These are phyloP conservation scores for Autographa gamma DNA, from an alignment of 2,888 invertebrate species.

Conservation along the genomic window DNA sequence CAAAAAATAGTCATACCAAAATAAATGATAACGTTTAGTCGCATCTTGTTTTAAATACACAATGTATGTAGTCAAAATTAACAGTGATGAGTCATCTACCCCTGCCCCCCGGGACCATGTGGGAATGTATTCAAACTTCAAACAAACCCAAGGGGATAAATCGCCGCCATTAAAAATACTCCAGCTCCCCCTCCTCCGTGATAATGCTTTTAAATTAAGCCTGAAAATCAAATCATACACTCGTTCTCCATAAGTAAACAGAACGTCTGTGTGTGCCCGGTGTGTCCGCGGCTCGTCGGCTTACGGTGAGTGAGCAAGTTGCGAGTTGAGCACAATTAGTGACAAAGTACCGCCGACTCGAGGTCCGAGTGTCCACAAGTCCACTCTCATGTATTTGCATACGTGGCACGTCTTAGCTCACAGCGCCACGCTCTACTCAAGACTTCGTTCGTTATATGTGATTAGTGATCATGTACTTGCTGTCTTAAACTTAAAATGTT, in stretches of 20 bases:
- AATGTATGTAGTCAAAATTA: constrained; percentile 2
- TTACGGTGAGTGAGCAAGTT: constrained; percentile 59
- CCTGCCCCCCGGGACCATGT: constrained; percentile 4
- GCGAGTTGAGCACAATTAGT: constrained; percentile 63
- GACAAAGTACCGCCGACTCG: constrained; percentile 45
- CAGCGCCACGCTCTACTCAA: constrained; percentile 13
- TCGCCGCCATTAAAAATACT: constrained; percentile 9
- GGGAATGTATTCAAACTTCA: constrained; percentile 8
- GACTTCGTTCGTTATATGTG: not conserved
- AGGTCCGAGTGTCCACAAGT: constrained; percentile 47
- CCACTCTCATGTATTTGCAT: constrained; percentile 61
- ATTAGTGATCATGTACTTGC: not conserved
- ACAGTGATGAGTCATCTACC: constrained; percentile 1
- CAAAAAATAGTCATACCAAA: not conserved
- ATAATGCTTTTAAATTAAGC: constrained; percentile 8
- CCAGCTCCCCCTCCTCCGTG: not conserved
- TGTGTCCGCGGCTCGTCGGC: constrained; percentile 22
- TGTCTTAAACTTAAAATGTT: not conserved
- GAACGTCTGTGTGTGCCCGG: constrained; percentile 4
- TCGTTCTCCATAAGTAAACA: not conserved
- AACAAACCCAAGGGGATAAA: constrained; percentile 6
- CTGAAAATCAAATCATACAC: constrained; percentile 6
- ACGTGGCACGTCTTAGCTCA: constrained; percentile 48
- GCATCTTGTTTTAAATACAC: not conserved
- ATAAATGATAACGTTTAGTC: not conserved